phyloP scores from a whole-genome alignment of 1,140 invertebrate genomes.

The Drosophila seguyi region DNA sequence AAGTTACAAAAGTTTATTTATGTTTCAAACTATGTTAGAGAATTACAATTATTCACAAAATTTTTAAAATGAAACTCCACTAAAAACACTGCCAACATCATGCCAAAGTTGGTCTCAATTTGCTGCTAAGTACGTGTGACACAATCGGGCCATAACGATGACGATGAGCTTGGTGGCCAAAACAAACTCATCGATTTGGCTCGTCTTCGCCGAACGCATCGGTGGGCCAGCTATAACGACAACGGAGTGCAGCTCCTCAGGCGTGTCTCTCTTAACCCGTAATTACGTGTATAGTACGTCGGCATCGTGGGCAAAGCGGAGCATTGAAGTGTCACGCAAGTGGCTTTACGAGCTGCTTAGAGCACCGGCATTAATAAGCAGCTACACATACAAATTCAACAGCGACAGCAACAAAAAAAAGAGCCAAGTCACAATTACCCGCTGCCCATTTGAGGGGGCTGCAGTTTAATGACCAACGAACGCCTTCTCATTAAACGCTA shows the following conservation, averaged over 20 bases:
- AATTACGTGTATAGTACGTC: slow-evolving; percentile 54
- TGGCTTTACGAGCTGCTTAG: slow-evolving; percentile 67
- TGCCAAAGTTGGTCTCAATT: neutral
- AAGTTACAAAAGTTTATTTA: too few relatives aligned
- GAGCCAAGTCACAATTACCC: slow-evolving; percentile 72
- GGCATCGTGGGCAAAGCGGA: slow-evolving; percentile 40
- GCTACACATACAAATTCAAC: slow-evolving; percentile 48
- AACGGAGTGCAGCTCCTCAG: slow-evolving; percentile 30
- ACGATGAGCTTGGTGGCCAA: slow-evolving; percentile 27
- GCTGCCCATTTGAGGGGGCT: slow-evolving; percentile 13
- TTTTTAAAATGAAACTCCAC: neutral
- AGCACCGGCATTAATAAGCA: slow-evolving; percentile 64
- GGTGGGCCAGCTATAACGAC: slow-evolving; percentile 18
- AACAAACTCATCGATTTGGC: slow-evolving; percentile 38
- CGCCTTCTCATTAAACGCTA: slow-evolving; percentile 83
- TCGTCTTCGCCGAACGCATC: slow-evolving; percentile 38
- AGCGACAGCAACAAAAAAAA: slow-evolving; percentile 39
- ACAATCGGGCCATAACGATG: slow-evolving; percentile 20
- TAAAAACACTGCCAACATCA: neutral
- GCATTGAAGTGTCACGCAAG: slow-evolving; percentile 64
- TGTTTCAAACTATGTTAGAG: too few relatives aligned
- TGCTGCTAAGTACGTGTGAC: slow-evolving; percentile 12
- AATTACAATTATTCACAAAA: neutral
- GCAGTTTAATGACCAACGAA: slow-evolving; percentile 77
- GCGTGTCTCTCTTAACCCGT: slow-evolving; percentile 39